Percentiles rank a stretch among this genome's conserved stretches.
These are phyloP conservation scores for Eumerus sabulonum DNA, from an alignment of 2,888 invertebrate genomes.

Conservation along the genomic window DNA sequence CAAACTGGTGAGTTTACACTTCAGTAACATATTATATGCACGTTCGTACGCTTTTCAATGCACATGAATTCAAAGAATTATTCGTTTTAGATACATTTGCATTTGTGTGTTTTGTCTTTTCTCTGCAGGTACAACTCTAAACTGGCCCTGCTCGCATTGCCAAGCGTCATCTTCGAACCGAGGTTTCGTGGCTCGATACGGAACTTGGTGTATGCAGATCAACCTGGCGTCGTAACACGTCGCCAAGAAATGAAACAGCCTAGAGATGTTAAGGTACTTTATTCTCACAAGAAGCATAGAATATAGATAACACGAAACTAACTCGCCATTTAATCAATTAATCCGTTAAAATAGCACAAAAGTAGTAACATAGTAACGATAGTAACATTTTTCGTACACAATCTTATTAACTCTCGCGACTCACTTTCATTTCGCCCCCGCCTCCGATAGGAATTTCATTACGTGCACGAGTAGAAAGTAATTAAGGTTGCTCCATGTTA, in stretches of 20 bases:
- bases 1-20: slow-evolving; percentile 84
- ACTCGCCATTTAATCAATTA: neutral
- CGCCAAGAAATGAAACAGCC: slow-evolving; percentile 91
- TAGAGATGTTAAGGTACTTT: slow-evolving; percentile 87
- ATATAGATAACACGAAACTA: too few species aligned
- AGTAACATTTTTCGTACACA: too few species aligned
- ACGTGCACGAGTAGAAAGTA: too few species aligned
- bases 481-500: too few species aligned
- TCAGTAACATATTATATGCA: slow-evolving; percentile 55
- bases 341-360: neutral
- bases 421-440: too few species aligned
- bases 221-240: slow-evolving; percentile 87
- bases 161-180: slow-evolving; percentile 95
- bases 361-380: neutral
- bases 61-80: too few species aligned
- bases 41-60: too few species aligned
- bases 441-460: too few species aligned
- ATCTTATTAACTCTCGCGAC: too few species aligned
- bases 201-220: slow-evolving; percentile 93
- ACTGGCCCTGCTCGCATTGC: slow-evolving; percentile 90
- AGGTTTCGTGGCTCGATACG: slow-evolving; percentile 93
- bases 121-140: slow-evolving; percentile 87
- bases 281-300: too few species aligned
- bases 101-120: too few species aligned
- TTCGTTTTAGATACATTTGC: too few species aligned